Conservation (phyloP, 2,797 vertebrate species). For the Neosalanx taihuensis region DNA sequence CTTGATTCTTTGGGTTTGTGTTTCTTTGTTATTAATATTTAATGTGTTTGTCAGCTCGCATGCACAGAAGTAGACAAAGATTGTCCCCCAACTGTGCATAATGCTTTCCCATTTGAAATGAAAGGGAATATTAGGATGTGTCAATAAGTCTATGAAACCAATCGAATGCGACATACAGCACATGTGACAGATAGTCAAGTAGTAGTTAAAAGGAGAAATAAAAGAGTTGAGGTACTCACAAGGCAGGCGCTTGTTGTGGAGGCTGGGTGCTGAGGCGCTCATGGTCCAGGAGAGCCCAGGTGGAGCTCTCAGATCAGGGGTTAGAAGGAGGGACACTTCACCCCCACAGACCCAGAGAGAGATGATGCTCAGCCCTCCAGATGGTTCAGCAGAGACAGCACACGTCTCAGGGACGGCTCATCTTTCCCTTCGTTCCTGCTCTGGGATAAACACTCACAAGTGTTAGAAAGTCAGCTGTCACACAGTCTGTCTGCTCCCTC, state of each 20-base stretch:
- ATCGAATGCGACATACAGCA: not conserved
- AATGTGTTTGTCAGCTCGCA: conserved; percentile 11
- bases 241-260: conserved; percentile 63
- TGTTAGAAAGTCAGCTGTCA: conserved; percentile 14
- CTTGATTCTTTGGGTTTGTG: not conserved
- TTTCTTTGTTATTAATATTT: conserved; percentile 2
- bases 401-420: conserved; percentile 31
- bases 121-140: not conserved
- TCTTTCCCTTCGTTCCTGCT: conserved; percentile 47
- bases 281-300: conserved; percentile 52
- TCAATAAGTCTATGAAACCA: not conserved
- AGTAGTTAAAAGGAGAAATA: not conserved
- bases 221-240: conserved; percentile 61
- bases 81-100: not conserved
- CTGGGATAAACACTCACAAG: conserved; percentile 10
- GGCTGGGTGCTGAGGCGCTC: conserved; percentile 69
- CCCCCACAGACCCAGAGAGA: conserved; percentile 13
- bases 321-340: conserved; percentile 1
- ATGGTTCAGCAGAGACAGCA: conserved; percentile 37
- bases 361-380: conserved; percentile 30
- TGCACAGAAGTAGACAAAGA: conserved; percentile 28
- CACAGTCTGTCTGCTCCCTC: not conserved
- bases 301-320: conserved; percentile 9
- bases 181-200: not conserved
- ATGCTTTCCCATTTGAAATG: conserved; percentile 14